These are phyloP conservation scores for Enchytraeus crypticus DNA, from an alignment of 2,888 invertebrate species.

Conservation along the genomic window DNA sequence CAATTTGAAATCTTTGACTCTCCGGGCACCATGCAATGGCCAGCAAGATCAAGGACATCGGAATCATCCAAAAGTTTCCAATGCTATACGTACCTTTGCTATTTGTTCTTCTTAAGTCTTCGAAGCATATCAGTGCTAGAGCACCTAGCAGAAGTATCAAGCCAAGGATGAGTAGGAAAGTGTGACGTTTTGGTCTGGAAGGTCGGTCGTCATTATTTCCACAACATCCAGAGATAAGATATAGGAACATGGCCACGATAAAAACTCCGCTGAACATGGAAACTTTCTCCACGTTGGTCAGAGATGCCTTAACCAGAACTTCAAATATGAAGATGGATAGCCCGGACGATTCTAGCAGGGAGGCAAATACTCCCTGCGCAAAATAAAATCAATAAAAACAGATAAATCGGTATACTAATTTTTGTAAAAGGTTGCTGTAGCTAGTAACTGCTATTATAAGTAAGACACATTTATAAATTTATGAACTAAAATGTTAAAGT, in stretches of 20 bases:
- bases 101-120: no score
- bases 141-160: slow-evolving; percentile 22
- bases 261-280: slow-evolving; percentile 30
- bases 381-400: no score
- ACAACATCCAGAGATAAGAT: neutral
- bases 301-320: slow-evolving; percentile 22
- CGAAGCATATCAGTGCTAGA: slow-evolving; percentile 8
- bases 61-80: slow-evolving; percentile 29
- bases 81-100: no score
- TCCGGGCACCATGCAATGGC: slow-evolving; percentile 25
- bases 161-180: slow-evolving; percentile 16
- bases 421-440: no score
- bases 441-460: no score
- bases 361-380: slow-evolving; percentile 31
- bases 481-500: no score
- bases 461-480: no score
- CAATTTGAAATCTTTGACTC: slow-evolving; percentile 3
- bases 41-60: slow-evolving; percentile 27
- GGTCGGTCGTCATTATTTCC: no score
- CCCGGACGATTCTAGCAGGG: slow-evolving; percentile 32
- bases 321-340: slow-evolving; percentile 32
- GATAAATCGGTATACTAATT: no score
- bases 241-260: neutral
- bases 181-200: neutral
- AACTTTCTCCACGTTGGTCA: slow-evolving; percentile 16